These are phyloP conservation scores for Reinhardtius hippoglossoides DNA, from an alignment of 2,113 vertebrate genomes.

Conservation along the genomic window DNA sequence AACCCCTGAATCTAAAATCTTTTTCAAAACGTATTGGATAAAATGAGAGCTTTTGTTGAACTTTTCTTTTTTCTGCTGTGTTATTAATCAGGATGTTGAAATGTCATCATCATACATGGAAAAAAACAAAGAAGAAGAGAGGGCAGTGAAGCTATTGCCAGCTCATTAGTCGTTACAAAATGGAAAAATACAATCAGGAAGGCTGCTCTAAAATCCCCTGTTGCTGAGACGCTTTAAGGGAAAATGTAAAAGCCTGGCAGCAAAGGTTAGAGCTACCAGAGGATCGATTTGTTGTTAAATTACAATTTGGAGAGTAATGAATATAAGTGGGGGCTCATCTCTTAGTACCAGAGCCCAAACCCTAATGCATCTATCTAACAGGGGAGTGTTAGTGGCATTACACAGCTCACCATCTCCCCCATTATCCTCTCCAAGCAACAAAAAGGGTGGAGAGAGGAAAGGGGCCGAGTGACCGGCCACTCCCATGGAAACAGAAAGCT, in stretches of 20 bases:
- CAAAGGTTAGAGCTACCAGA: conserved; percentile 68
- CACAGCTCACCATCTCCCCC: conserved; percentile 61
- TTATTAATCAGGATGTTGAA: not conserved
- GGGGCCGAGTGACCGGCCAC: conserved; percentile 59
- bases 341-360: conserved; percentile 47
- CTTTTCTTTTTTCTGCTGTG: not conserved
- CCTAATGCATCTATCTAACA: conserved; percentile 66
- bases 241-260: conserved; percentile 64
- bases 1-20: not conserved
- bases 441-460: conserved; percentile 44
- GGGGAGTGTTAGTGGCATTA: conserved; percentile 60
- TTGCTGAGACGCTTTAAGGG: conserved; percentile 35
- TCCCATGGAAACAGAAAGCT: conserved; percentile 70
- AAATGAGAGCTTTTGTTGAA: not conserved
- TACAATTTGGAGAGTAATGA: conserved; percentile 78
- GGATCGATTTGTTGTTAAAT: conserved; percentile 79
- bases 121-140: conserved; percentile 20
- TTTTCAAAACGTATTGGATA: not conserved
- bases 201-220: conserved; percentile 24
- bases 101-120: conserved; percentile 16
- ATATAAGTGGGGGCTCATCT: conserved; percentile 63
- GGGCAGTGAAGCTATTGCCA: conserved; percentile 3
- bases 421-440: conserved; percentile 68
- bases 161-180: conserved; percentile 34
- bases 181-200: conserved; percentile 44